Base-by-base conservation (phyloP, 2,888 invertebrate species). In the Hipparchia sbordonii region DNA sequence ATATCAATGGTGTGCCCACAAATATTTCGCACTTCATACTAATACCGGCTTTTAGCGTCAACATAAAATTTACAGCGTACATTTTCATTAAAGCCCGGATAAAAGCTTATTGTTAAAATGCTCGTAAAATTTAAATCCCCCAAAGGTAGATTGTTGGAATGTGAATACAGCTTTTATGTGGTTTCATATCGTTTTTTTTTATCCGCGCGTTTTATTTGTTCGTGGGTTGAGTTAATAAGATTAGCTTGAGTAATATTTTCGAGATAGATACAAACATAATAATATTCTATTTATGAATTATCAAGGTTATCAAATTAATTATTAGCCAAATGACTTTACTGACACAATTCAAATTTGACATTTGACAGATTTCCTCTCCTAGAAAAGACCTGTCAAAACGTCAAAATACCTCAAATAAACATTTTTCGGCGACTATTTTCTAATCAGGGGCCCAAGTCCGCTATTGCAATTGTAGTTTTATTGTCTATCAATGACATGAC, bases 21-120 rank as follows among this genome's bases (percentile, higher is more conserved):
- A 76, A 76, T 78, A 80, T 83, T 79, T 81, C 76, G 71, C 76
- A 76, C 73, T 76, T 76, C 77, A 72, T 77, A 79, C 79, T 78
- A 80, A 80, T 79, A 80, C 71, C 75, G 81, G 83, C 86, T 86
- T 87, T 88, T 88, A 88, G 85, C 82, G 79, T 76, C 77, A 78
- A 73, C 78, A 81, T 84, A 85, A 83, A 86, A 79, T 85, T 86
- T 87, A 85, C 82, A 80, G 77, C 79, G 75, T 77, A 78, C 79
- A 77, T 78, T 80, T 80, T 78, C 79, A 80, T 80, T 80, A 80
- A 77, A 73, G 73, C 74, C 74, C 67, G 59, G 72, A 76, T 76
- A 78, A 76, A 76, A 76, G 73, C 66, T 76, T 77, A 77, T 78
- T 75, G 74, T 75, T 76, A 77, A 77, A 77, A 72, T 73, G 77